phyloP scores from a whole-genome alignment of 2,113 vertebrate genomes.

The Gobio gobio region DNA sequence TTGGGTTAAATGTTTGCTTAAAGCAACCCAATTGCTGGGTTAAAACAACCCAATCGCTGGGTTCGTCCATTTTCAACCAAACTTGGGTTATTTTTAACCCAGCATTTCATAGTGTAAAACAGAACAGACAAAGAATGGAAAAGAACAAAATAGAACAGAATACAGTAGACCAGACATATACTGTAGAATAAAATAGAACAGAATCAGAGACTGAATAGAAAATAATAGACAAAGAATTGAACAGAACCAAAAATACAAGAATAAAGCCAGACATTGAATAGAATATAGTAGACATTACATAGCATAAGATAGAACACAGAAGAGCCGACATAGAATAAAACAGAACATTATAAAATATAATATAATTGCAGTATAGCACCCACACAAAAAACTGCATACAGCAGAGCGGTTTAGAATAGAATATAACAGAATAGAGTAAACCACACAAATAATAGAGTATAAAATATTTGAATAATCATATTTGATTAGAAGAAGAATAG shows the following conservation, averaged over 20 bases:
- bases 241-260: neutral
- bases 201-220: neutral
- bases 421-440: neutral
- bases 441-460: neutral
- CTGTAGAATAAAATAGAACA: neutral
- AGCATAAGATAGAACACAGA: too few species aligned
- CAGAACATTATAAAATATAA: too few species aligned
- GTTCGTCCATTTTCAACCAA: too few species aligned
- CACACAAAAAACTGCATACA: too few species aligned
- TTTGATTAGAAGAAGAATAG: neutral
- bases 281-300: too few species aligned
- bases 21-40: too few species aligned
- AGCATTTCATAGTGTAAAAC: neutral
- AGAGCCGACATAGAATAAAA: neutral
- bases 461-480: neutral
- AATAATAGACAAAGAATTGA: neutral
- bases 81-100: too few species aligned
- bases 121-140: neutral
- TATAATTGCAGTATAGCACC: too few species aligned
- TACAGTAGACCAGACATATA: neutral
- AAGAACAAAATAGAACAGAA: neutral
- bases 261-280: too few species aligned
- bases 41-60: too few species aligned
- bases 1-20: too few species aligned
- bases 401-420: neutral